Percentiles rank a stretch among this genome's conserved stretches.
phyloP scores from a whole-genome alignment of 2,888 invertebrate species.

The Mythimna vitellina region DNA sequence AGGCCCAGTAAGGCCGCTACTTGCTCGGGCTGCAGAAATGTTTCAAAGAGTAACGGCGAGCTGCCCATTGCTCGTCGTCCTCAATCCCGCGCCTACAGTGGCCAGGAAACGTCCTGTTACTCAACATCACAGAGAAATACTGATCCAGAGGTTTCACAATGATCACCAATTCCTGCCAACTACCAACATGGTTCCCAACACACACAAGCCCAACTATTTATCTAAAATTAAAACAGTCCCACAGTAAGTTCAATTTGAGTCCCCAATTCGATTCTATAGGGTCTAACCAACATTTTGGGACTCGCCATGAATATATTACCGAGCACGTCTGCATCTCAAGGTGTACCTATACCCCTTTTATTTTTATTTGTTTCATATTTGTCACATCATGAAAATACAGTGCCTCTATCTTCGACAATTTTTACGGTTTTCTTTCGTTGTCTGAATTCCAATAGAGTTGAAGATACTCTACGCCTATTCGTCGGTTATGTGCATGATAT shows the following conservation, averaged over 20 bases:
- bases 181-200: background rate
- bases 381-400: slow-evolving; percentile 77
- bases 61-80: no score
- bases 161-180: no score
- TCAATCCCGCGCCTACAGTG: no score
- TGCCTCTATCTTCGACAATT: slow-evolving; percentile 68
- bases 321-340: slow-evolving; percentile 44
- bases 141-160: no score
- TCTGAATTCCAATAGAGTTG: slow-evolving; percentile 70
- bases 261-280: slow-evolving; percentile 58
- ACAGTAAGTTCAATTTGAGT: slow-evolving; percentile 46
- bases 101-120: no score
- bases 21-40: no score
- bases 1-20: no score
- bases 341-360: slow-evolving; percentile 63
- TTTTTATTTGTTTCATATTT: slow-evolving; percentile 76
- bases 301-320: slow-evolving; percentile 62
- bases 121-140: no score
- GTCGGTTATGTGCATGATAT: slow-evolving; percentile 60
- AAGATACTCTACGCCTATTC: slow-evolving; percentile 39
- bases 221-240: slow-evolving; percentile 54
- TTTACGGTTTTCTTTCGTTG: slow-evolving; percentile 66
- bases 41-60: no score
- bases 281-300: slow-evolving; percentile 56
- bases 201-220: slow-evolving; percentile 28